Evolutionary conservation across 2,113 vertebrate species (phyloP).

Genomic region (Romanogobio albipinnatus): DNA sequence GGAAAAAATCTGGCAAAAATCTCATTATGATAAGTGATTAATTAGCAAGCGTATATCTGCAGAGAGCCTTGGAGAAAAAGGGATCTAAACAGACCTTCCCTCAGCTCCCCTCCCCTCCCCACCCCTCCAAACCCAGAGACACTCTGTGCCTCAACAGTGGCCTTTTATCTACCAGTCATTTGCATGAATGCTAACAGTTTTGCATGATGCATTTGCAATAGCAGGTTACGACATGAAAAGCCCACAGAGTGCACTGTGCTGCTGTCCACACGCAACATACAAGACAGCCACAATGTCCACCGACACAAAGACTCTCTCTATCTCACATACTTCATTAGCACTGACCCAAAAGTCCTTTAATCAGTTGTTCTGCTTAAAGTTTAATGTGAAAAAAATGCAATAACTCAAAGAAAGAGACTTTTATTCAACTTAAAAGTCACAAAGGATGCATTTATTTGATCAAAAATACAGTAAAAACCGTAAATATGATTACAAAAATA

Average conservation of each 20-base stretch:
- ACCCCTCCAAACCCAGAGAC: slow-evolving; percentile 36
- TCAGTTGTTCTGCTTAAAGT: not conserved
- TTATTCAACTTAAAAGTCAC: not conserved
- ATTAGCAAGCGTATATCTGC: slow-evolving; percentile 73
- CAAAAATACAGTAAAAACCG: not conserved
- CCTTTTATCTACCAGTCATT: slow-evolving; percentile 70
- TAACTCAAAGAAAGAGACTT: not conserved
- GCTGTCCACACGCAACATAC: not conserved
- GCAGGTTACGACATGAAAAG: slow-evolving; percentile 13
- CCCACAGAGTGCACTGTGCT: slow-evolving; percentile 13
- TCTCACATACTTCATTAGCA: slow-evolving; percentile 12
- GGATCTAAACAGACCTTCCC: slow-evolving; percentile 62
- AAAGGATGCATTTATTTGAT: not conserved
- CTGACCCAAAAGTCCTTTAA: not conserved
- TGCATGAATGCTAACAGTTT: slow-evolving; percentile 71
- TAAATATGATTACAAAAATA: not conserved
- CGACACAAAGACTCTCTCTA: not conserved
- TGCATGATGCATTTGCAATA: slow-evolving; percentile 52
- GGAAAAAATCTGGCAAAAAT: slow-evolving; percentile 62
- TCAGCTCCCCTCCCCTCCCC: slow-evolving; percentile 9
- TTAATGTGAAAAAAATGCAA: not conserved
- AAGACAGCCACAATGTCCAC: slow-evolving; percentile 8
- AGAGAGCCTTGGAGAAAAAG: slow-evolving; percentile 58
- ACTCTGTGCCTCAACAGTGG: slow-evolving; percentile 59
- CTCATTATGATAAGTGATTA: slow-evolving; percentile 77